Base-by-base conservation (phyloP, 2,113 vertebrate genomes). In the Centropus bengalensis region DNA sequence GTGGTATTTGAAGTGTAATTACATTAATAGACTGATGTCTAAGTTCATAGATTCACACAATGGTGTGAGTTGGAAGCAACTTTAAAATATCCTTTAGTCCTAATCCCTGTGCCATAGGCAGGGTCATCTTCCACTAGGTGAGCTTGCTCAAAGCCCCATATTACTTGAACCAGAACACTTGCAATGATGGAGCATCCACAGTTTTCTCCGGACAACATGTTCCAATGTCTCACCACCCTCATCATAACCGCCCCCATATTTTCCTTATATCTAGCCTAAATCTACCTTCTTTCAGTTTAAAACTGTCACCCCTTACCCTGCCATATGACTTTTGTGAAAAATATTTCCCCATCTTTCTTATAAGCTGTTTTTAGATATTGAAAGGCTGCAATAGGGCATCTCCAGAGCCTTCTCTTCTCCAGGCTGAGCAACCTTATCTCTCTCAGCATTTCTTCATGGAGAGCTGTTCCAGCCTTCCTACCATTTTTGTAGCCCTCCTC, bases 41-140 rank as follows among this genome's bases (percentile, higher is more conserved):
- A 52, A 67, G 14, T 44, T 32, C n/a, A 24, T n/a, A 64, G 22
- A 68, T 14, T 44, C 45, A 52, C 16, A 51, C 11, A 62, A 45
- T 27, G 14, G 8, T 59, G 71, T 55, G 7, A 27, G 12, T 23
- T 40, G 14, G 23, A 71, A 45, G 18, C 5, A 13, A 71, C 23
- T 27, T 51, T 58, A 56, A 64, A 45, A 71, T 12, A 30, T 20
- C 15, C 26, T 19, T 9, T 78, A 54, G 19, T 56, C 45, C 51
- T 42, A 63, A 13, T 10, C 2, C 13, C 5, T 3, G 0, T 82
- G 9, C 18, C 12, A 28, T 12, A 6, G 5, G 12, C 21, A 49
- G 33, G 19, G 14, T 19, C 14, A 26, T 18, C 27, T 38, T 64
- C 21, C 38, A 55, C 12, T 32, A 56, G 6, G 38, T 17, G 40